phyloP scores from a whole-genome alignment of 1,140 invertebrate species.

The Drosophila dunni region DNA sequence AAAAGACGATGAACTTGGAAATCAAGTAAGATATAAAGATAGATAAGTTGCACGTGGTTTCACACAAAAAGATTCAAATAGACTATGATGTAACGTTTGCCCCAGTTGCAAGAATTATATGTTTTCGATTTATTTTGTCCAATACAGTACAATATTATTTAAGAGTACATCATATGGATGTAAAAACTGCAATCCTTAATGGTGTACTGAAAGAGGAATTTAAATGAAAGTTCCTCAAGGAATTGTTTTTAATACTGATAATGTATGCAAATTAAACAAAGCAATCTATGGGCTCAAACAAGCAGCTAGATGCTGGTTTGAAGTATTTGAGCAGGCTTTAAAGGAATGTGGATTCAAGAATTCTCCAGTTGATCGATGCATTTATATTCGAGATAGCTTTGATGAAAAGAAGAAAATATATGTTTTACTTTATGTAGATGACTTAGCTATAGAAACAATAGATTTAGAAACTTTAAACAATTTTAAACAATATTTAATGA shows the following conservation, averaged over 20 bases:
- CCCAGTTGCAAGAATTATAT: background rate
- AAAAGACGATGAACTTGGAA: too few relatives aligned
- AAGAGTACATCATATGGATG: background rate
- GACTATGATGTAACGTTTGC: too few relatives aligned
- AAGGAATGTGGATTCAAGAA: background rate
- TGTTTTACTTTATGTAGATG: background rate
- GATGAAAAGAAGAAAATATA: background rate
- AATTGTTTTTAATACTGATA: too few relatives aligned
- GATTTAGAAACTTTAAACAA: background rate
- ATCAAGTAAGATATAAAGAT: too few relatives aligned
- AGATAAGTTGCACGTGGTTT: too few relatives aligned
- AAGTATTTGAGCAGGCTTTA: background rate
- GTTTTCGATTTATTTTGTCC: background rate
- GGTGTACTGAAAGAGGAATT: too few relatives aligned
- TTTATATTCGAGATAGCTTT: too few relatives aligned
- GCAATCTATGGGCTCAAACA: background rate
- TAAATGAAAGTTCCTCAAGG: too few relatives aligned
- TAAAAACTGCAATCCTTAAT: too few relatives aligned
- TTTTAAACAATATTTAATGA: slow-evolving; percentile 1
- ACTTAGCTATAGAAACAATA: background rate
- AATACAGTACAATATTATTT: background rate
- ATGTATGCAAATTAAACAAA: too few relatives aligned
- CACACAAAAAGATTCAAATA: too few relatives aligned
- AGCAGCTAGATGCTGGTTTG: background rate
- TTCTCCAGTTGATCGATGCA: background rate